Evolutionary conservation across 2,797 vertebrate genomes (phyloP).

Genomic region (Halcyon smyrnensis): DNA sequence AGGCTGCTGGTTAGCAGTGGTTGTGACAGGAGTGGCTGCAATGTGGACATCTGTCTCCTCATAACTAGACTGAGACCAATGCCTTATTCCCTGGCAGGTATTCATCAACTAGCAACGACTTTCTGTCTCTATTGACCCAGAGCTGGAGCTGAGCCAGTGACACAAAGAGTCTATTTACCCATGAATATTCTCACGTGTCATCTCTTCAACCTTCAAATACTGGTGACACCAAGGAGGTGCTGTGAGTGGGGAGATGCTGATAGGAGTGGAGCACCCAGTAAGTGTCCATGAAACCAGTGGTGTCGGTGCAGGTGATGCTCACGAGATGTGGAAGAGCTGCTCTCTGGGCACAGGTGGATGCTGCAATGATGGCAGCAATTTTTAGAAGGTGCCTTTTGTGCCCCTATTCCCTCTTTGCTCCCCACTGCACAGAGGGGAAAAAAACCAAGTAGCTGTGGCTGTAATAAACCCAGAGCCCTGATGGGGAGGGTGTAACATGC

Average conservation of each 20-base stretch:
- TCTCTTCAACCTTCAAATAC: background rate
- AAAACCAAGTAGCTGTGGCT: background rate
- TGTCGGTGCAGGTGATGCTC: background rate
- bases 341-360: rapidly evolving
- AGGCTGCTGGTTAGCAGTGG: background rate
- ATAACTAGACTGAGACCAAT: background rate
- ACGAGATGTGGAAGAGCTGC: background rate
- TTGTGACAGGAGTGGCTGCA: background rate
- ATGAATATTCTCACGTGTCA: background rate
- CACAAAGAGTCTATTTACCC: background rate
- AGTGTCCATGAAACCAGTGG: rapidly evolving
- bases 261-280: background rate
- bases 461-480: background rate
- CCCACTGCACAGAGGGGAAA: background rate
- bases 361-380: background rate
- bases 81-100: background rate
- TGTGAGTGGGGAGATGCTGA: background rate
- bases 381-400: background rate
- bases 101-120: background rate
- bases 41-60: background rate
- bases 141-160: background rate
- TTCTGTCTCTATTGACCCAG: slow-evolving; percentile 26
- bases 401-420: background rate
- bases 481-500: background rate
- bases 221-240: background rate